These are phyloP conservation scores for Neuroterus valhalla DNA, from an alignment of 1,140 invertebrate genomes.

Conservation along the genomic window DNA sequence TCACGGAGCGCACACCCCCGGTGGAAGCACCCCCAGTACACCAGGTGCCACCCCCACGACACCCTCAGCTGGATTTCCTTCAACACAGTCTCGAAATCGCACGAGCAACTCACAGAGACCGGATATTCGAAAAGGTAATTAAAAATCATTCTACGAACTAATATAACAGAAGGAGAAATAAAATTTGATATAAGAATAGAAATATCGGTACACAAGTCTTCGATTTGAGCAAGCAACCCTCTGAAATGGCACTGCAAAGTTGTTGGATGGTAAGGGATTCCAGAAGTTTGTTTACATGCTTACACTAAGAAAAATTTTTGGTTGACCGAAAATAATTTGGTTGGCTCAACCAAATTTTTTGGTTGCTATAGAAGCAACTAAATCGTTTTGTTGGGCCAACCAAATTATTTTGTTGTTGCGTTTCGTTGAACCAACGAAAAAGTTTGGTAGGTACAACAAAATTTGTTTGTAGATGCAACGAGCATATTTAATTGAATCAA, in stretches of 20 bases:
- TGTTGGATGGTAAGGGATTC: neutral
- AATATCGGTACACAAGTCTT: neutral
- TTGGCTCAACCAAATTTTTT: too few species aligned
- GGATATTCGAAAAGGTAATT: constrained; percentile 68
- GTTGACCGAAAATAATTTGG: too few species aligned
- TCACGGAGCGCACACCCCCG: constrained; percentile 69
- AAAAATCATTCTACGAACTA: constrained; percentile 10
- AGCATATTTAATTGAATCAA: too few species aligned
- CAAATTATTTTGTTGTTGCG: too few species aligned
- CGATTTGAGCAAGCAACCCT: too few species aligned
- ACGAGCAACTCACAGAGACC: constrained; percentile 62
- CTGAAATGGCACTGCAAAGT: constrained; percentile 21
- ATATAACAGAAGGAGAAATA: neutral
- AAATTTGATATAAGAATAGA: neutral
- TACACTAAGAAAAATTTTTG: too few species aligned
- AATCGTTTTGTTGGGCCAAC: too few species aligned
- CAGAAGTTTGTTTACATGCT: constrained; percentile 13
- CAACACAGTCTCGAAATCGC: constrained; percentile 65
- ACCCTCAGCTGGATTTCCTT: constrained; percentile 78
- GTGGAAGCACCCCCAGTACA: constrained; percentile 77
- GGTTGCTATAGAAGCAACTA: too few species aligned
- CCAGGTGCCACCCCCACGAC: constrained; percentile 74
- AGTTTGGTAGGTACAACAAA: too few species aligned
- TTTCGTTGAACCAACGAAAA: too few species aligned
- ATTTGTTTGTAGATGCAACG: too few species aligned